Evolutionary conservation across 2,113 vertebrate genomes (phyloP), one percentile per base, ranked within the genome.

Genomic region (Okapia johnstoni): DNA sequence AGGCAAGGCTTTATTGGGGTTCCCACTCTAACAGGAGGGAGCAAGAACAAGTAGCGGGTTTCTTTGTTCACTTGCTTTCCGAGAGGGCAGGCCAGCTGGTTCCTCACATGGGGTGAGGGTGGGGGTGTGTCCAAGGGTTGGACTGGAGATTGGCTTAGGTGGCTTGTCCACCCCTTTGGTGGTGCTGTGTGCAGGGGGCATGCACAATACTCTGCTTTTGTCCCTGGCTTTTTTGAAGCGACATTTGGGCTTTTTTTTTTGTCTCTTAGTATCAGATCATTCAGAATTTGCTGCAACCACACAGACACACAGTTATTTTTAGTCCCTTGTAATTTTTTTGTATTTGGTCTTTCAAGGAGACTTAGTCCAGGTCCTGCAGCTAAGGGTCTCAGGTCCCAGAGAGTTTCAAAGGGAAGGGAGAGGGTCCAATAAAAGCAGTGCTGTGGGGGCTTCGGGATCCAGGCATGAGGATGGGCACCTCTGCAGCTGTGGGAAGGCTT

Each of bases 381-480:
- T 33, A 33, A 52, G 30, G 77, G 10, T 52, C 30, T 48, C 48
- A 33, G 28, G 30, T 33, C 48, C 30, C 48, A 80, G 17, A 33
- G 16, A 9, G 9, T 33, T 30, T 80, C 77, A 80, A 21, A 52
- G 21, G 52, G 26, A 85, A 57, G 28, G 52, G 46, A 15, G 8
- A 66, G 10, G 33, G 40, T 36, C 13, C 40, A 30, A 28, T 48
- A 15, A 43, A 23, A 76, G 19, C 1, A 14, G 15, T 26, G 15
- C 1, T 55, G 26, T 21, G 40, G 19, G 52, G 58, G 8, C 26
- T 60, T 48, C 4, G 8, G 60, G 43, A 4, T 84, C 30, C 46
- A 28, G 40, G 10, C 0, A 3, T 33, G 16, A 33, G 23, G n/a
- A n/a, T 3, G 0, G 57, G 21, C 7, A 52, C 3, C 6, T 13